Base-by-base conservation (phyloP, 2,888 invertebrate genomes). In the Cordilura impudica region DNA sequence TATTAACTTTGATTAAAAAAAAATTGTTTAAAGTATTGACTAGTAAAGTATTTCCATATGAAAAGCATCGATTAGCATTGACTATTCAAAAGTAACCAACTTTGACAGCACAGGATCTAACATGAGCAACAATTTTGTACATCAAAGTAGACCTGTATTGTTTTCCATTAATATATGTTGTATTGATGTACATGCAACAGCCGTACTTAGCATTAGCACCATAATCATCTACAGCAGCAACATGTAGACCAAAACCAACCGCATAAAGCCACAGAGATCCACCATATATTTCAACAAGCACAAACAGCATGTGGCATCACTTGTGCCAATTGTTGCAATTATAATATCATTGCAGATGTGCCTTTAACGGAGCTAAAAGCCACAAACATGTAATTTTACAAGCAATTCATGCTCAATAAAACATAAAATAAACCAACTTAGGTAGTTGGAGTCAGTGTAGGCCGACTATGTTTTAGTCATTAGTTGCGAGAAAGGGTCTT, bases 151-250 rank as follows among this genome's bases (percentile, higher is more conserved):
- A 29, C 6, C 14, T 45, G 18, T 53, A 51, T 74, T 60, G 45
- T 66, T 74, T 53, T 35, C 14, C 54, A 60, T 54, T 47, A 47
- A 69, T 58, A 75, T 47, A 69, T 75, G 67, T 69, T 69, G 67
- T 53, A 75, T 53, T 61, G 61, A 69, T 54, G 61, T 26, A 31
- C 61, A 56, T 3, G 78, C 54, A 69, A 54, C 77, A 54, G 67
- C 65, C 70, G 81, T 74, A 82, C 79, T 74, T 81, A 82, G 82
- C 82, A 84, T 80, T 83, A 83, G 72, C 84, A 84, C 84, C 84
- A 67, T 74, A 45, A 74, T 60, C 49, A 74, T 45, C 51, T 23
- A 8, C 43, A 63, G 81, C 83, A 58, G 69, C 58, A 78, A 73
- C 60, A 78, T 65, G 63, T 53, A 78, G 73, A 54, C 73, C 60